A percentile compares a stretch with the other conserved stretches of the same genome.
phyloP scores from a whole-genome alignment of 2,113 vertebrate species.

The Aplodontia rufa region DNA sequence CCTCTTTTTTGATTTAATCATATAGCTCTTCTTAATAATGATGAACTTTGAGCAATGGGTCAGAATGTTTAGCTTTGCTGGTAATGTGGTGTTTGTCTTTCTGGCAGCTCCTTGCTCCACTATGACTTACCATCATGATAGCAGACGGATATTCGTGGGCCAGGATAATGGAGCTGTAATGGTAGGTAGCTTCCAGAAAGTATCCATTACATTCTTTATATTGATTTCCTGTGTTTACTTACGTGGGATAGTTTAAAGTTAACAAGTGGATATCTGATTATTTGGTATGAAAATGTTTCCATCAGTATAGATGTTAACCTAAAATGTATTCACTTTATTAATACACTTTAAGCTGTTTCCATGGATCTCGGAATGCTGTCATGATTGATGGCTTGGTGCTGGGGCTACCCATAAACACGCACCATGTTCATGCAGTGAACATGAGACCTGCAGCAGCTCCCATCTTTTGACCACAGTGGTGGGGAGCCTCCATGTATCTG shows the following conservation, averaged over 20 bases:
- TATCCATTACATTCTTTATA: neutral
- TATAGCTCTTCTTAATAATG: neutral
- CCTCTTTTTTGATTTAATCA: neutral
- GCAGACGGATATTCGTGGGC: conserved; percentile 96
- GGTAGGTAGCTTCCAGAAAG: conserved; percentile 85
- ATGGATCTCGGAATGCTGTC: neutral
- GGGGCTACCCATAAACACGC: neutral
- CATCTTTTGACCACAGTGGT: fast-evolving
- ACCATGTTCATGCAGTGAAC: neutral
- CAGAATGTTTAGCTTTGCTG: neutral
- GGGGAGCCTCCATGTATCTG: no score
- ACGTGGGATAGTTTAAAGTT: neutral
- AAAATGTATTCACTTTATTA: neutral
- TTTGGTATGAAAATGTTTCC: neutral
- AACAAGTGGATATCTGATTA: neutral
- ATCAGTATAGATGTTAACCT: neutral
- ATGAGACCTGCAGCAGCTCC: neutral
- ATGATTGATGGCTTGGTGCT: neutral
- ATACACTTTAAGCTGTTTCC: neutral
- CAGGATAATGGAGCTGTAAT: conserved; percentile 97
- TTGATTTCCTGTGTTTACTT: neutral
- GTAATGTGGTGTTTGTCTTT: conserved; percentile 53
- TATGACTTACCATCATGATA: conserved; percentile 97
- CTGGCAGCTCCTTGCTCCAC: conserved; percentile 93
- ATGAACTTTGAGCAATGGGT: neutral